These are phyloP conservation scores for Xiphorhynchus erythropygius DNA, from an alignment of 2,797 vertebrate genomes.

Conservation along the genomic window DNA sequence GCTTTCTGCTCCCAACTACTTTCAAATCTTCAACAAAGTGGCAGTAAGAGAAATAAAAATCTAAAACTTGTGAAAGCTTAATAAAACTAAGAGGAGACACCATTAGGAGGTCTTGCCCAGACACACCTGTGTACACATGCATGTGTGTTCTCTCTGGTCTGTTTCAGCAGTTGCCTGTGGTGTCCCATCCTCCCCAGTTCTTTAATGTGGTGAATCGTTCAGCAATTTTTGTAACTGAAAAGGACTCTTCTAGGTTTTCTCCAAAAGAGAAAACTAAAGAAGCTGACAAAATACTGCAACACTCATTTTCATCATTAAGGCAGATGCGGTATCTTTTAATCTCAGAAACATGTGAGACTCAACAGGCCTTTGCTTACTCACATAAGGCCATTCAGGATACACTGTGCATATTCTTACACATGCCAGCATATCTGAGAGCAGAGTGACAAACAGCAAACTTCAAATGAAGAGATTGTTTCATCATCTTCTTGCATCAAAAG, in stretches of 20 bases:
- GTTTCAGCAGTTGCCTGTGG: rapidly evolving
- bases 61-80: neutral
- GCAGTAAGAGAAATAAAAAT: neutral
- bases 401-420: neutral
- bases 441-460: slow-evolving; percentile 3
- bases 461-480: neutral
- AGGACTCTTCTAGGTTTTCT: neutral
- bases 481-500: neutral
- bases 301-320: neutral
- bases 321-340: neutral
- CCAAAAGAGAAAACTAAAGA: neutral
- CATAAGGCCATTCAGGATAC: neutral
- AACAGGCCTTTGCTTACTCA: neutral
- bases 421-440: neutral
- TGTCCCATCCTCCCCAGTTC: neutral
- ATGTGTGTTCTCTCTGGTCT: neutral
- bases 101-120: neutral
- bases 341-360: neutral
- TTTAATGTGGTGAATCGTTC: neutral
- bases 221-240: neutral
- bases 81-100: neutral
- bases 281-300: neutral
- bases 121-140: neutral
- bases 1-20: neutral
- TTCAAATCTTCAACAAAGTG: neutral